Base-by-base conservation (phyloP, 2,113 vertebrate genomes). In the Actenoides lindsayi region DNA sequence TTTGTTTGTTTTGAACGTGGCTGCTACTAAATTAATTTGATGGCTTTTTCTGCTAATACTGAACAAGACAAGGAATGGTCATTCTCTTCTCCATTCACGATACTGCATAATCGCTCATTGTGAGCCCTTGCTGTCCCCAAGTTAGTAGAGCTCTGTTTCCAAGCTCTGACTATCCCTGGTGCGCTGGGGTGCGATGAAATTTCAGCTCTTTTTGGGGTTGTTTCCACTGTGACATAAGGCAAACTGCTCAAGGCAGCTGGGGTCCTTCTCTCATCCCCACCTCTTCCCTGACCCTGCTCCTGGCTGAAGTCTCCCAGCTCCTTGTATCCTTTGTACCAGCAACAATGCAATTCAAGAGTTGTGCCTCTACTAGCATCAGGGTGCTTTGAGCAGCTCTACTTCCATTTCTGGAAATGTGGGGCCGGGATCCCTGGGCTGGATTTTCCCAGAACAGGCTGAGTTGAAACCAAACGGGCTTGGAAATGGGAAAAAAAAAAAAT, bases 281-380 rank as follows among this genome's bases (percentile, higher is more conserved):
- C 21, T 75, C 64, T 70, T 89, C 23, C 51, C 24, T 53, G 53
- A 51, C 39, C 19, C 57, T 76, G 20, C 33, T 85, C 4, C 65
- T 68, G 75, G 35, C 62, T 1, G 2, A 24, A 24, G 48, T 28
- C 27, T 69, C 9, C 54, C 76, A 25, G 20, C 39, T 68, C 16
- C 69, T 65, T 28, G 24, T 41, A 9, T 57, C 46, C 25, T 19
- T 50, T 46, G 23, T 33, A 60, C 33, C 54, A 76, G 27, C 46
- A 63, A 33, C 3, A 2, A 5, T 46, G 42, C 21, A 37, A 54
- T 86, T 85, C 46, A 74, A 56, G 37, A 92, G 19, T 60, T 70
- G 13, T 7, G 2, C 16, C n/a, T 80, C 10, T 46, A 63, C 17
- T 13, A 53, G 10, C 33, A 31, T 8, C 0, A 0, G 30, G 28